A percentile compares a stretch with the other conserved stretches of the same genome.
Evolutionary conservation across 1,140 invertebrate genomes (phyloP).

Genomic region (Aphaenogaster floridana): DNA sequence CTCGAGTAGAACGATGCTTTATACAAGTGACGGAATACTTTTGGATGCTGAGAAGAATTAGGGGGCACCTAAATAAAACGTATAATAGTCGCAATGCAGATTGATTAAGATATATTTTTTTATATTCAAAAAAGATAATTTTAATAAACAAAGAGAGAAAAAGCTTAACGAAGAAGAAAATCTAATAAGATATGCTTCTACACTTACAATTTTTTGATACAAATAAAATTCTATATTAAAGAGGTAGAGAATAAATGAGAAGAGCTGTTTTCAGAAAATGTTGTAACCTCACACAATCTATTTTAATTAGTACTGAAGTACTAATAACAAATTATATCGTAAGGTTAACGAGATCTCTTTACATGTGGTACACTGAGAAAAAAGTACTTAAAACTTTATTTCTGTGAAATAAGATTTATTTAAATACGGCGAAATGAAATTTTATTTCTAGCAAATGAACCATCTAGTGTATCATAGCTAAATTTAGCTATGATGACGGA

Average conservation of each 20-base stretch:
- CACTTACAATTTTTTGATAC: neutral
- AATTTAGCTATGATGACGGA: no score
- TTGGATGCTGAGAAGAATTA: conserved; percentile 14
- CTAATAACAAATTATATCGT: neutral
- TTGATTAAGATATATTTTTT: neutral
- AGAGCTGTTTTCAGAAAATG: neutral
- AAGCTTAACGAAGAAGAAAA: neutral
- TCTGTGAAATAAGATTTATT: no score
- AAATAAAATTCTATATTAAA: neutral
- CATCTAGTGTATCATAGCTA: no score
- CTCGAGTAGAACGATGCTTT: conserved; percentile 10
- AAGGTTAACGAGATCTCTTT: neutral
- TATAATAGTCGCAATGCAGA: neutral
- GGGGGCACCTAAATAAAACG: neutral
- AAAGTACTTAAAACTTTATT: no score
- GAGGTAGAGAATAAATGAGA: neutral
- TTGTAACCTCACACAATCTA: neutral
- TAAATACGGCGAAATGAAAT: no score
- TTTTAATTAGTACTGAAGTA: neutral
- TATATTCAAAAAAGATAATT: neutral
- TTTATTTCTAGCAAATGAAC: no score
- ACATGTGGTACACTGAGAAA: no score
- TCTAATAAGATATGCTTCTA: neutral
- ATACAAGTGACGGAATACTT: conserved; percentile 8
- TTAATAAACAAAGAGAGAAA: neutral